Evolutionary conservation across 2,113 vertebrate genomes (phyloP), one percentile per base, ranked within the genome.

Genomic region (Brienomyrus longianalis): DNA sequence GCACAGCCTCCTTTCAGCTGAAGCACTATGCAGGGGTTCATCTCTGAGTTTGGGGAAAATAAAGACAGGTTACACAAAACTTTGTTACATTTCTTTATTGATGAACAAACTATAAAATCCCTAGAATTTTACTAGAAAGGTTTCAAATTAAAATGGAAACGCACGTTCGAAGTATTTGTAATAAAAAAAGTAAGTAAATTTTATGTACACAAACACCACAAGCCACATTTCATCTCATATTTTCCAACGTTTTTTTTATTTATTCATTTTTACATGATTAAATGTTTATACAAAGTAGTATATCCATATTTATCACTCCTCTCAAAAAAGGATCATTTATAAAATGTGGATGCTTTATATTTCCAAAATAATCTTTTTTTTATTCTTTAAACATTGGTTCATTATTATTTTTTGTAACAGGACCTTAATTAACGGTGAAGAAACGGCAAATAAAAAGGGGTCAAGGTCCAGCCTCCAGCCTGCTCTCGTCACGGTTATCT

Each of bases 91-190:
- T 94, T 95, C 31, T 97, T 97, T 97, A 97, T 96, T 97, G 95
- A 95, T 95, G 93, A 95, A 94, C 90, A 90, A 91, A 90, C 96
- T 96, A 97, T 94, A 96, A 97, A 97, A 96, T 96, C 96, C 93
- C 92, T n/a, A n/a, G n/a, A n/a, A n/a, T n/a, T 92, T 95, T 96
- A 95, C 95, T 96, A 95, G 96, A 96, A 96, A 95, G 93, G 95
- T 95, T 94, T 92, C 91, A 96, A 96, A 95, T 93, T 95, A 92
- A 92, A 96, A 97, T 94, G 95, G 95, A 96, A 95, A 80, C 10
- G 74, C 74, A 80, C 74, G 93, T 89, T 94, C 92, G 94, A 94
- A 94, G 93, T 92, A 83, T 95, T 93, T 93, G 95, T 95, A 95
- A 96, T 96, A 96, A 95, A 92, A 92, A 83, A 90, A 48, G 43